A percentile compares a stretch with the other conserved stretches of the same genome.
Conservation (phyloP, 2,113 vertebrate genomes). For the Myotis davidii region DNA sequence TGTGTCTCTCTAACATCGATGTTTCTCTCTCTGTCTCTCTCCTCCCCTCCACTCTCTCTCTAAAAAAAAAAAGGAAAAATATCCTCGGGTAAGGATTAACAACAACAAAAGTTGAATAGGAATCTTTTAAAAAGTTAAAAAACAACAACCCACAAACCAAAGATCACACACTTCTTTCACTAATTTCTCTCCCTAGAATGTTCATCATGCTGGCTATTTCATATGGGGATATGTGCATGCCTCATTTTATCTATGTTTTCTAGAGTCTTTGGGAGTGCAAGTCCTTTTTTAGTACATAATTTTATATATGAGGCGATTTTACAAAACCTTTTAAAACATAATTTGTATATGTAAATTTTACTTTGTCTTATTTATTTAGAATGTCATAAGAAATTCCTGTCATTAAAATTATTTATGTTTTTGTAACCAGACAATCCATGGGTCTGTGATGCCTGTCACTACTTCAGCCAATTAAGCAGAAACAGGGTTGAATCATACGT, state of each 20-base stretch:
- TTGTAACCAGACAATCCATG: no score
- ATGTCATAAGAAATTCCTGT: not conserved
- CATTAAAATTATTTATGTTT: not conserved
- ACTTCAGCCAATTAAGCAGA: no score
- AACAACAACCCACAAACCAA: not conserved
- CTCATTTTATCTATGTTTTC: not conserved
- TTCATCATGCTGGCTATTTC: not conserved
- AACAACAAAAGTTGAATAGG: not conserved
- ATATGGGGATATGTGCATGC: not conserved
- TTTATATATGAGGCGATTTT: not conserved
- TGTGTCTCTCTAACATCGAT: no score
- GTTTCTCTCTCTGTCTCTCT: no score
- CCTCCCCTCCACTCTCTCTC: no score
- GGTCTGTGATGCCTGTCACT: no score
- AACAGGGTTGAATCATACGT: no score
- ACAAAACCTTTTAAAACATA: not conserved
- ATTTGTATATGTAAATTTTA: not conserved
- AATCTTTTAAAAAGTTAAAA: not conserved
- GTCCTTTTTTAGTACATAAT: not conserved
- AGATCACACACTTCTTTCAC: not conserved
- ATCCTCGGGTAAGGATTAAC: no score
- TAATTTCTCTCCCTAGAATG: not conserved
- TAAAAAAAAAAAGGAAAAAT: no score
- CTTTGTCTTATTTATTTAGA: not conserved
- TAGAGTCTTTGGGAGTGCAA: not conserved